A percentile compares a stretch with the other conserved stretches of the same genome.
Evolutionary conservation across 1,140 invertebrate species (phyloP).

Genomic region (Calliopsis andreniformis): DNA sequence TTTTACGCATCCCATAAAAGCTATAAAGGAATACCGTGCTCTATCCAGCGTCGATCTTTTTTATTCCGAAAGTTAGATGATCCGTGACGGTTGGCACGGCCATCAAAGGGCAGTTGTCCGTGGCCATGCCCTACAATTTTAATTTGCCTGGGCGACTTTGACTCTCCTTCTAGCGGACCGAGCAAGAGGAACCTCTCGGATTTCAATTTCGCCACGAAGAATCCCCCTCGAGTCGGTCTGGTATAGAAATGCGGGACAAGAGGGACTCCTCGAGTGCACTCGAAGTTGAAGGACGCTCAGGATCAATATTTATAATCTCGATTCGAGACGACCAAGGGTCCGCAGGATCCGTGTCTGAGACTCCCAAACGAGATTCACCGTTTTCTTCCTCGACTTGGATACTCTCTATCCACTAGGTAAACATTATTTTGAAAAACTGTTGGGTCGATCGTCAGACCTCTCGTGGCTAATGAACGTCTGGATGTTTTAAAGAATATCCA

Average conservation of each 20-base stretch:
- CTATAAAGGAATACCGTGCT: slow-evolving; percentile 12
- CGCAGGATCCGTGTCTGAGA: slow-evolving; percentile 62
- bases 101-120: slow-evolving; percentile 52
- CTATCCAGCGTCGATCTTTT: neutral
- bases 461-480: neutral
- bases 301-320: slow-evolving; percentile 81
- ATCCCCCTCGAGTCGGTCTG: slow-evolving; percentile 70
- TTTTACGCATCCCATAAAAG: neutral
- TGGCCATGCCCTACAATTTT: slow-evolving; percentile 58
- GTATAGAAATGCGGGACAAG: slow-evolving; percentile 78
- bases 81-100: slow-evolving; percentile 41
- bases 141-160: slow-evolving; percentile 69
- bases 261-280: slow-evolving; percentile 75
- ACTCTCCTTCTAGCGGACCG: slow-evolving; percentile 57
- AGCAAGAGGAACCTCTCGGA: slow-evolving; percentile 71
- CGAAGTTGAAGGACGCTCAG: slow-evolving; percentile 76
- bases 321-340: slow-evolving; percentile 75
- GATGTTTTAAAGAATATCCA: neutral
- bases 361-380: slow-evolving; percentile 66
- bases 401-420: neutral
- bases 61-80: slow-evolving; percentile 38
- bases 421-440: slow-evolving; percentile 24
- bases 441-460: neutral
- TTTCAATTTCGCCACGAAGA: slow-evolving; percentile 79
- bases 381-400: slow-evolving; percentile 45